Percentiles rank a stretch among this genome's conserved stretches.
Evolutionary conservation across 2,888 invertebrate genomes (phyloP).

Genomic region (Dasysyrphus albostriatus): DNA sequence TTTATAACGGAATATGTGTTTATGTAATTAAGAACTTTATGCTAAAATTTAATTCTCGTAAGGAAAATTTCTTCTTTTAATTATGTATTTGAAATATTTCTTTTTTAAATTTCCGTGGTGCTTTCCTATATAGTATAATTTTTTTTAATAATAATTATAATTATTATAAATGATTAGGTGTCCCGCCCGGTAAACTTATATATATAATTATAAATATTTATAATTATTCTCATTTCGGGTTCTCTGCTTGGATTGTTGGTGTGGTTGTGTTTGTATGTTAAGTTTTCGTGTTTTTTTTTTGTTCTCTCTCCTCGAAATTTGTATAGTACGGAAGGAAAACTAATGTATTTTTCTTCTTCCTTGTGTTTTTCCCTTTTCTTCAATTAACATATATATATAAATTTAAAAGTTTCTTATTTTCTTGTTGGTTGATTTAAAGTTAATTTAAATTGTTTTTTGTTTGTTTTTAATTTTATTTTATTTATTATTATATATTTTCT

Average conservation of each 20-base stretch:
- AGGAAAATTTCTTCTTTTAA: conserved; percentile 32
- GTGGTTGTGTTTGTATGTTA: conserved; percentile 29
- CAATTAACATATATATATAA: conserved; percentile 77
- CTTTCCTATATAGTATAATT: conserved; percentile 61
- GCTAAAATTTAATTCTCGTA: conserved; percentile 52
- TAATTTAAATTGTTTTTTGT: conserved; percentile 69
- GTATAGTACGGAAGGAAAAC: conserved; percentile 61
- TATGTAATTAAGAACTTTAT: conserved; percentile 55
- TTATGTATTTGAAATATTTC: conserved; percentile 45
- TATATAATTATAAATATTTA: conserved; percentile 56
- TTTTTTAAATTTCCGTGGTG: conserved; percentile 56
- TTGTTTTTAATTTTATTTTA: conserved; percentile 77
- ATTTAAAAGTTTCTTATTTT: conserved; percentile 77
- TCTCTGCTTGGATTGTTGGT: conserved; percentile 43
- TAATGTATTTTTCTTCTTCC: conserved; percentile 47
- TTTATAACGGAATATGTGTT: conserved; percentile 37
- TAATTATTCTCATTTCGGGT: conserved; percentile 49
- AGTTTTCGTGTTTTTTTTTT: conserved; percentile 41
- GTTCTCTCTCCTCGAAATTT: conserved; percentile 59
- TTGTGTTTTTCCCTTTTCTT: conserved; percentile 74
- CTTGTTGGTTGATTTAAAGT: conserved; percentile 76
- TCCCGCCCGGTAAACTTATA: conserved; percentile 52
- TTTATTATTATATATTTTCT: conserved; percentile 77
- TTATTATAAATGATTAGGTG: conserved; percentile 58
- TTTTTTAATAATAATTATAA: conserved; percentile 37